These are phyloP conservation scores for Muscicapa adusta DNA, from an alignment of 2,113 vertebrate species.

Conservation along the genomic window DNA sequence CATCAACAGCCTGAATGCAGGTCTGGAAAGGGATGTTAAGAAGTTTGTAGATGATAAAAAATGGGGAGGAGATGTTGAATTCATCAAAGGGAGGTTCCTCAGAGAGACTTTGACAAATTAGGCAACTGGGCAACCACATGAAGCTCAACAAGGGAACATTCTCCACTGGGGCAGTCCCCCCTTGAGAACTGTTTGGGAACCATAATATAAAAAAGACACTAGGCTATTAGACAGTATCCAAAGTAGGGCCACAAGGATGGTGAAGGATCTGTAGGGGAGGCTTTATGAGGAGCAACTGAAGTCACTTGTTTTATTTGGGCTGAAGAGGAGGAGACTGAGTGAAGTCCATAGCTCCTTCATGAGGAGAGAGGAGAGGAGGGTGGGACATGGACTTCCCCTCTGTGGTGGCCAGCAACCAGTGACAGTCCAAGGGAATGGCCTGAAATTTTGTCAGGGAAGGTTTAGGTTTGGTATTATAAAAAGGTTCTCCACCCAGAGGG, in stretches of 20 bases:
- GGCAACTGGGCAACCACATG: too few species aligned
- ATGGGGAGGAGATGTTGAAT: rapidly evolving
- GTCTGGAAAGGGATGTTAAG: not conserved
- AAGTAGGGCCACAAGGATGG: not conserved
- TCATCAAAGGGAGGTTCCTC: too few species aligned
- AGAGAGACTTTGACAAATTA: too few species aligned
- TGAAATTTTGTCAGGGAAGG: too few species aligned
- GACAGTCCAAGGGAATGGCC: not conserved
- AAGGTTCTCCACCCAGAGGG: not conserved
- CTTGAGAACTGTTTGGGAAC: not conserved
- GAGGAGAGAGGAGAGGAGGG: not conserved
- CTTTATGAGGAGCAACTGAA: not conserved
- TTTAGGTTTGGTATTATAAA: not conserved
- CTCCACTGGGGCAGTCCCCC: too few species aligned
- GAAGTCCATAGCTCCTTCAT: not conserved
- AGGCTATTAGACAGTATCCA: not conserved
- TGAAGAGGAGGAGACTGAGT: not conserved
- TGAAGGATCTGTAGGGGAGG: not conserved
- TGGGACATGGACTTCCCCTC: not conserved
- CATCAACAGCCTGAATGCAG: rapidly evolving
- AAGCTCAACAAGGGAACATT: not conserved
- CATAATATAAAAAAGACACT: not conserved
- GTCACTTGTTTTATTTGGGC: not conserved
- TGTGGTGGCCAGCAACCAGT: not conserved
- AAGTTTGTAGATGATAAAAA: not conserved